These are phyloP conservation scores for Dicentrarchus labrax DNA, from an alignment of 2,113 vertebrate species.

Conservation along the genomic window DNA sequence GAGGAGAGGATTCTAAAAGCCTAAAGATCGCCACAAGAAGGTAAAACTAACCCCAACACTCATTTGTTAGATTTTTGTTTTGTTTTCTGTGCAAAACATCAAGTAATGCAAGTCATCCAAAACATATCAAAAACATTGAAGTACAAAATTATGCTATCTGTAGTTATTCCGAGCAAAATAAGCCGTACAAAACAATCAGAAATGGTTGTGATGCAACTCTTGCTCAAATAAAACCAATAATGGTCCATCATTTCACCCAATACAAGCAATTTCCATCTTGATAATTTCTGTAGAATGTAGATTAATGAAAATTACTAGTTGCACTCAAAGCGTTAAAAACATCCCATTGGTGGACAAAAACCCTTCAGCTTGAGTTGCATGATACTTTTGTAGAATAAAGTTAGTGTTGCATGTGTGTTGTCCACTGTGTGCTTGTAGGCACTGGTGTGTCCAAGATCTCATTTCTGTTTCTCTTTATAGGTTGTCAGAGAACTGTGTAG, in stretches of 20 bases:
- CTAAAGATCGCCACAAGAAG: slow-evolving; percentile 98
- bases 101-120: slow-evolving; percentile 85
- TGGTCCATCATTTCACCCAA: slow-evolving; percentile 74
- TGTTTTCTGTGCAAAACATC: slow-evolving; percentile 92
- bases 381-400: slow-evolving; percentile 66
- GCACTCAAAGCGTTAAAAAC: slow-evolving; percentile 68
- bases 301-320: slow-evolving; percentile 70
- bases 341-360: slow-evolving; percentile 66
- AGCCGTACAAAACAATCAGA: slow-evolving; percentile 76
- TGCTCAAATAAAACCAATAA: slow-evolving; percentile 79
- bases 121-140: slow-evolving; percentile 75
- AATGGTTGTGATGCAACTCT: slow-evolving; percentile 84
- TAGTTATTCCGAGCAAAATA: slow-evolving; percentile 80
- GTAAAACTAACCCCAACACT: slow-evolving; percentile 93
- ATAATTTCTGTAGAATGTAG: slow-evolving; percentile 69
- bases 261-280: slow-evolving; percentile 70
- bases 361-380: slow-evolving; percentile 81
- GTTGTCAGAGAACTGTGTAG: slow-evolving; percentile 53
- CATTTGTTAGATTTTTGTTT: slow-evolving; percentile 82
- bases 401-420: slow-evolving; percentile 74
- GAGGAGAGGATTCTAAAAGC: slow-evolving; percentile 98
- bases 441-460: slow-evolving; percentile 41
- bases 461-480: slow-evolving; percentile 74
- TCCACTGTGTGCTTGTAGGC: slow-evolving; percentile 29
- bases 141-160: slow-evolving; percentile 76